Conservation (phyloP, 2,797 vertebrate genomes). For the Petrocephalus sullivani region DNA sequence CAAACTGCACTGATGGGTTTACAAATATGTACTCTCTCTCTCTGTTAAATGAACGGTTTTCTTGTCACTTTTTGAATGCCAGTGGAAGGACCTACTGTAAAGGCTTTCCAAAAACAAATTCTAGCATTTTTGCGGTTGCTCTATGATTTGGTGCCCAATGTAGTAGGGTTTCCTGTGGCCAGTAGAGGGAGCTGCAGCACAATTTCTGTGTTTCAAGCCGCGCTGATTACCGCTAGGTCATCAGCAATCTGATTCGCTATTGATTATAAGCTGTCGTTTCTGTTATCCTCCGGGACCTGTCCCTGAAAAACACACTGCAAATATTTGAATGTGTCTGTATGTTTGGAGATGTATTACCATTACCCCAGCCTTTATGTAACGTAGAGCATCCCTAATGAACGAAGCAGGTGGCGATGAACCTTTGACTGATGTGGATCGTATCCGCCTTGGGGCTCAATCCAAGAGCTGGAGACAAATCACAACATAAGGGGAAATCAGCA, state of each 20-base stretch:
- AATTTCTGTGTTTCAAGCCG: neutral
- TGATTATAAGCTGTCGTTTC: neutral
- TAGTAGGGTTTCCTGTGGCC: neutral
- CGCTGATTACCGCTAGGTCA: neutral
- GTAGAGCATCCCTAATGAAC: neutral
- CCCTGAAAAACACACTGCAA: neutral
- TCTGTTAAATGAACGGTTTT: conserved; percentile 5
- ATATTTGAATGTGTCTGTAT: neutral
- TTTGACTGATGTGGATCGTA: neutral
- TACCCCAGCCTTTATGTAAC: neutral
- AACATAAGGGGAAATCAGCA: neutral
- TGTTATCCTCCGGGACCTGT: neutral
- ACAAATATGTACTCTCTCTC: neutral
- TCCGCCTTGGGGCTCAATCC: neutral
- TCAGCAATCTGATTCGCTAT: neutral
- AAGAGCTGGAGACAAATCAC: neutral
- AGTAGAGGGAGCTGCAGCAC: neutral
- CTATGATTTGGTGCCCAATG: neutral
- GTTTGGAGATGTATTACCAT: neutral
- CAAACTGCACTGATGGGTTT: conserved; percentile 5
- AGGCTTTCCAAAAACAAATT: conserved; percentile 2
- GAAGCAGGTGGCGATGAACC: neutral
- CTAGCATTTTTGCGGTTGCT: neutral
- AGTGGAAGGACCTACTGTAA: neutral
- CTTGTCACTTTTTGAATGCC: conserved; percentile 1